Evolutionary conservation across 2,113 vertebrate genomes (phyloP).

Genomic region (Ophiodon elongatus): DNA sequence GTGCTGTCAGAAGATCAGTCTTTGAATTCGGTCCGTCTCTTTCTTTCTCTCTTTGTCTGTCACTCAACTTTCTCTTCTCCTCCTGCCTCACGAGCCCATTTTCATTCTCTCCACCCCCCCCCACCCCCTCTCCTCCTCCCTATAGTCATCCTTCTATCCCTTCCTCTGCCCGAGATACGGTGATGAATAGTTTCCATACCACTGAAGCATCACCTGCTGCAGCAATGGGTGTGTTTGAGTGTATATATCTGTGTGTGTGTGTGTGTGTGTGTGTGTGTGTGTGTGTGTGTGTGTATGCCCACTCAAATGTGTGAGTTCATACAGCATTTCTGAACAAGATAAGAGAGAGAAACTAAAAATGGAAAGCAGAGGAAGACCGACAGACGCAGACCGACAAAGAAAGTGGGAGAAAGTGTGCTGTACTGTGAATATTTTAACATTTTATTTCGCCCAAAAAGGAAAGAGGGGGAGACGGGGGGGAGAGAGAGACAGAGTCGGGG

Average conservation of each 20-base stretch:
- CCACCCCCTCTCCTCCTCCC: constrained; percentile 1
- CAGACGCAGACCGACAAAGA: constrained; percentile 26
- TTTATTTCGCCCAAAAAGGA: constrained; percentile 52
- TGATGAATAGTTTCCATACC: constrained; percentile 38
- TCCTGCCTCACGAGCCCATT: neutral
- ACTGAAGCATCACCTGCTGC: constrained; percentile 48
- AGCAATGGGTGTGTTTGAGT: constrained; percentile 37
- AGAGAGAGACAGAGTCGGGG: neutral
- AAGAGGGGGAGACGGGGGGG: neutral
- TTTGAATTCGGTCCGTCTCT: constrained; percentile 19
- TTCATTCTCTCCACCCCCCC: neutral
- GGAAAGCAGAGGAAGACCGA: constrained; percentile 31
- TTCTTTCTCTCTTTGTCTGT: neutral
- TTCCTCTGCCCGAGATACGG: neutral
- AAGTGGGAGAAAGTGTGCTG: constrained; percentile 25
- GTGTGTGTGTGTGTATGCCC: neutral
- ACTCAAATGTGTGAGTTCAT: constrained; percentile 6
- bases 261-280: constrained; percentile 3
- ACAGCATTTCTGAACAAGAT: constrained; percentile 27
- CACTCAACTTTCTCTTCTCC: constrained; percentile 3
- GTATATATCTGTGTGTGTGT: neutral
- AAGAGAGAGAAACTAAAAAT: constrained; percentile 35
- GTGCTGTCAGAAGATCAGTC: constrained; percentile 19
- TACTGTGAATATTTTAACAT: constrained; percentile 65
- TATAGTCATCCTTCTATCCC: neutral